Evolutionary conservation across 2,797 vertebrate genomes (phyloP), one percentile per base, ranked within the genome.

Genomic region (Acrocephalus scirpaceus): DNA sequence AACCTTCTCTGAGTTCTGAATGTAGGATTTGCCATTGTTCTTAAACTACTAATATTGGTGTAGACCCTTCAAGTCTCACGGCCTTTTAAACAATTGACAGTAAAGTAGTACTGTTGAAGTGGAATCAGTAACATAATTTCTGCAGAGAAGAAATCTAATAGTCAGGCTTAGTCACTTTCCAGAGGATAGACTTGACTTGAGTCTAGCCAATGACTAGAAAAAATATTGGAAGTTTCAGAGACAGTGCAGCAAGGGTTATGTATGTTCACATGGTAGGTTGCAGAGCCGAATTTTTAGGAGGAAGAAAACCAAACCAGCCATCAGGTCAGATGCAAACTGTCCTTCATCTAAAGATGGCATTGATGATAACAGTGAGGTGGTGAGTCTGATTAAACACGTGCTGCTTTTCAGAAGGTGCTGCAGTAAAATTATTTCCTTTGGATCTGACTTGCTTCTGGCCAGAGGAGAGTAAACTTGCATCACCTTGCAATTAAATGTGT

Each of bases 51-150:
- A 38, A 38, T 38, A 38, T 38, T n/a, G 58, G 1, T 44, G 12
- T n/a, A 40, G 25, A 16, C 4, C 1, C 4, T 71, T 53, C 40
- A 14, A 32, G 3, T 40, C 8, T 66, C 54, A 1, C 0, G 1
- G 7, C 23, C 44, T 86, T 74, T 69, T 42, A 27, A 83, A 56
- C 7, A 34, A 9, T 42, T 76, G 34, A 5, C 20, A 27, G 5
- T 44, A 16, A 32, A 70, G 9, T 7, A 11, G 7, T 47, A 26
- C 11, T 61, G 5, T 42, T 67, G 45, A 75, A 73, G 45, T 56
- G 40, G 56, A 94, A 50, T 25, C 0, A 0, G 2, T 66, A 50
- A 53, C 3, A 12, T 66, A 14, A 7, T 42, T 77, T 70, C 32
- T 78, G 21, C 32, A 29, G 34, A 40, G 38, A 10, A 74, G 20